Conservation (phyloP, 2,888 invertebrate genomes). For the Minunthozetes semirufus region DNA sequence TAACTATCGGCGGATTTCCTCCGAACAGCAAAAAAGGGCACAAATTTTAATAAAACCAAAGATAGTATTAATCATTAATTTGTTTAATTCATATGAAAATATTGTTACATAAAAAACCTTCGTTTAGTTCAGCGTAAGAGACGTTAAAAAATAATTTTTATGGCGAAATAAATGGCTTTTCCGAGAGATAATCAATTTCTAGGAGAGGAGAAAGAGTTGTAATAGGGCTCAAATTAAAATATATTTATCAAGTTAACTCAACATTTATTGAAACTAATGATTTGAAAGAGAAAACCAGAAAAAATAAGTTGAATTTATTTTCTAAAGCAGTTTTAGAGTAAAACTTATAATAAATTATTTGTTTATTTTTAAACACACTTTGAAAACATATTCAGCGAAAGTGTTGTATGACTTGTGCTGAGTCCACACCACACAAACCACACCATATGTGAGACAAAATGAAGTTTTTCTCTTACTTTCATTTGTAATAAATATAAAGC, state of each 20-base stretch:
- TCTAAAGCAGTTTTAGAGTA: neutral
- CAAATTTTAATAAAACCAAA: neutral
- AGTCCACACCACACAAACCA: neutral
- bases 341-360: slow-evolving; percentile 16
- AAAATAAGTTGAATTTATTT: too few relatives aligned
- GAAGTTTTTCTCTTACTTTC: neutral
- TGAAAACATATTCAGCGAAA: neutral
- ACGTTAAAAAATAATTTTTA: neutral
- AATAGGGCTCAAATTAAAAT: neutral
- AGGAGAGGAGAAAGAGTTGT: neutral
- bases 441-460: neutral
- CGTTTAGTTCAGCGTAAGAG: too few relatives aligned
- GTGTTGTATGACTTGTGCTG: neutral
- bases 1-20: slow-evolving; percentile 28
- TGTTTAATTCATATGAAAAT: neutral
- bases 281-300: too few relatives aligned
- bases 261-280: neutral
- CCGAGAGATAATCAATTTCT: slow-evolving; percentile 9
- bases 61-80: neutral
- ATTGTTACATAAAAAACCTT: neutral
- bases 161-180: neutral
- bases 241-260: neutral
- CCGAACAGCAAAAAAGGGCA: neutral
- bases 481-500: slow-evolving; percentile 15
- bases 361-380: neutral